Evolutionary conservation across 1,140 invertebrate species (phyloP), one percentile per base, ranked within the genome.

Genomic region (Drosophila saltans): DNA sequence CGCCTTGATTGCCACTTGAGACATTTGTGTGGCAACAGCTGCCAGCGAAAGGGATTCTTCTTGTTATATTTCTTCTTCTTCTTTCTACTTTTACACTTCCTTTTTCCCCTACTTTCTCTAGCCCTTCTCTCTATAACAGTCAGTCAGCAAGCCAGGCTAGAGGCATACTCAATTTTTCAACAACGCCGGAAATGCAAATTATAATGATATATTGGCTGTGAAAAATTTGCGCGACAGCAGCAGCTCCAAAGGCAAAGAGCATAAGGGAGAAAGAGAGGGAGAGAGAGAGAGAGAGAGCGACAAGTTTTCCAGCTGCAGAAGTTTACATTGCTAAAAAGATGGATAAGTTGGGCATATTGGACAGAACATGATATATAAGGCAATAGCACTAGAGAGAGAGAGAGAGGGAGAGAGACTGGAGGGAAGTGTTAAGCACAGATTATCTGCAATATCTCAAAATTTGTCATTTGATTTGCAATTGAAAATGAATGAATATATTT

Each of bases 1-100:
- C 81, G 89, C 88, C 88, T 91, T 91, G 89, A 91, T 91, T 91
- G 89, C 89, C 88, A 91, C 89, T 91, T 88, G 89, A 91, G 88
- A 91, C 88, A 91, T 91, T 91, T 91, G 84, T 89, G 84, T 67
- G 68, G 78, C 83, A 88, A 86, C 83, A 86, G 80, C 83, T 86
- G 83, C 80, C 84, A 83, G 80, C 83, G 71, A 89, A 89, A 81
- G 80, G 75, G 80, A 81, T 76, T 72, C 72, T 79, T 72, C 73
- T 79, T 57, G 55, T 45, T 69, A 63, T 69, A 40, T 10, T 48
- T 7, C 24, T 40, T 62, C 57, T 16, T 2, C 48, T 9, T 36
- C 52, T 40, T 39, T 48, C 28, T 16, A 5, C 33, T 0, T 16
- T 41, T 3, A 16, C 26, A 8, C 9, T 55, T n/a, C 41, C 40